Evolutionary conservation across 1,140 invertebrate genomes (phyloP), one percentile per base, ranked within the genome.

Genomic region (Caerostris extrusa): DNA sequence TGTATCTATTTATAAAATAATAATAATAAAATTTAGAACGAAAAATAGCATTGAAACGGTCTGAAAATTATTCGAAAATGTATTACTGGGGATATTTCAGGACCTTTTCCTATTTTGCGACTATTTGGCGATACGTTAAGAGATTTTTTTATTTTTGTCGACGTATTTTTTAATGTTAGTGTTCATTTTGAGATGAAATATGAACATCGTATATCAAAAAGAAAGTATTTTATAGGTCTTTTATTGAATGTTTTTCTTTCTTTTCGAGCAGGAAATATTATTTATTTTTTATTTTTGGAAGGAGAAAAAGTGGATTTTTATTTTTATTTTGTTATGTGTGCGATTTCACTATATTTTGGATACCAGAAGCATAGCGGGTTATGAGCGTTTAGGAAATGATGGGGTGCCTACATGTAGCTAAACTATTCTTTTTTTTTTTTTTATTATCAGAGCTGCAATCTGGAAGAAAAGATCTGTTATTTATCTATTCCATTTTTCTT

Each of bases 51-150:
- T 50, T 67, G 86, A 88, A 88, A 88, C 67, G 61, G 86, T 53
- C 61, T 67, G 58, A 88, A 67, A 88, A 88, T 88, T 88, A 88
- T 88, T 88, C 86, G 86, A 88, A 88, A 88, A 88, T 88, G 86
- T 60, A 88, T 88, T 88, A 88, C 86, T 12, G 50, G 53, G 19
- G 86, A 88, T 88, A 64, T 88, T 88, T 88, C 19, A 60, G 83
- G 61, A 17, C 61, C 86, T 58, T 88, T 88, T 88, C 60, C 55
- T 88, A 67, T 67, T 67, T 64, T 88, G 86, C 86, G 86, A 67
- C 86, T 88, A 88, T 88, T 88, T 88, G 61, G 82, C 82, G 82
- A 85, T 85, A 85, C 19, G 61, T 88, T 88, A 53, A 34, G n/a
- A 85, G 7, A 85, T 58, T 57, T 85, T 57, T 83, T n/a, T n/a